phyloP scores from a whole-genome alignment of 2,888 invertebrate genomes.

The Periphyllus acericola region DNA sequence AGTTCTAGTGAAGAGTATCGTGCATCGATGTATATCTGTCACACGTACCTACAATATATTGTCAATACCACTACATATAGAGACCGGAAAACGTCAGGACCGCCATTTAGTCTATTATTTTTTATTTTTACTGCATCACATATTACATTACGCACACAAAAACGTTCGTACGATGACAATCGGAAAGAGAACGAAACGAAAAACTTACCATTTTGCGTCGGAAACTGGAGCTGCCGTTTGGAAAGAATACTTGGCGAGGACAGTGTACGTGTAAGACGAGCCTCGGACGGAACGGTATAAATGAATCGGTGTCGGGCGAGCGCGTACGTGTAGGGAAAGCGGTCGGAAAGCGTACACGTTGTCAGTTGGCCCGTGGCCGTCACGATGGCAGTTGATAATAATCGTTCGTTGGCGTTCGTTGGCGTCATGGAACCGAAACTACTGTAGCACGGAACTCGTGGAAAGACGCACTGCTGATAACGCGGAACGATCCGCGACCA shows the following conservation, averaged over 20 bases:
- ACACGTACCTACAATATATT: too few species aligned
- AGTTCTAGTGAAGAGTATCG: too few species aligned
- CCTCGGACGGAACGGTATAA: not conserved
- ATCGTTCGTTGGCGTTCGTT: not conserved
- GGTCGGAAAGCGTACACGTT: not conserved
- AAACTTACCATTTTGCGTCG: constrained; percentile 10
- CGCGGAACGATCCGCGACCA: not conserved
- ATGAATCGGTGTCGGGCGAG: not conserved
- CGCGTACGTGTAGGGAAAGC: not conserved
- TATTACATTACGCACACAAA: too few species aligned
- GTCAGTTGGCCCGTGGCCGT: not conserved
- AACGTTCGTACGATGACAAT: too few species aligned
- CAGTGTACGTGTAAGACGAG: not conserved
- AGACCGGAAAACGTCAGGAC: too few species aligned
- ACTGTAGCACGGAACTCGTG: too few species aligned
- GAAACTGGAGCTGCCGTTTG: not conserved
- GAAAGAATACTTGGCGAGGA: not conserved
- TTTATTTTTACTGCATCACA: too few species aligned
- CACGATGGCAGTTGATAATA: not conserved
- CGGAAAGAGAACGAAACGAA: too few species aligned
- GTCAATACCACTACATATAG: too few species aligned
- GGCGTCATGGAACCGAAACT: constrained; percentile 25
- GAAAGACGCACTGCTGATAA: not conserved
- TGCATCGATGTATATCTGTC: too few species aligned
- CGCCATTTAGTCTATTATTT: too few species aligned